These are phyloP conservation scores for Agapornis roseicollis DNA, from an alignment of 2,113 vertebrate species.

Conservation along the genomic window DNA sequence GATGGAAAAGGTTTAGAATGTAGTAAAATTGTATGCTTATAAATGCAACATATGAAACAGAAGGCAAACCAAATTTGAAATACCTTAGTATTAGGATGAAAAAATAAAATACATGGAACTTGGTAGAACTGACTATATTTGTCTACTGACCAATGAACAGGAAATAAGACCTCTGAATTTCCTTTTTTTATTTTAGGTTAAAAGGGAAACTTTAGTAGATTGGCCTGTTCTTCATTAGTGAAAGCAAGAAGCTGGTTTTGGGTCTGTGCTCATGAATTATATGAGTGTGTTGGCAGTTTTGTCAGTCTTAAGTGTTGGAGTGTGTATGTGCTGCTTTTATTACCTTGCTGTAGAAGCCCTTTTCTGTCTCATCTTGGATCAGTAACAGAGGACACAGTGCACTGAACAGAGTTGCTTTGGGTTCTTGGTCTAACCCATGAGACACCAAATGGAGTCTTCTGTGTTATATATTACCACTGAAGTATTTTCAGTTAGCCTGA, in stretches of 20 bases:
- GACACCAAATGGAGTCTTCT: background rate
- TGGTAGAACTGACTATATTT: background rate
- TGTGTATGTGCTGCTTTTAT: background rate
- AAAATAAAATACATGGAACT: background rate
- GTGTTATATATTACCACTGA: background rate
- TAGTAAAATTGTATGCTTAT: background rate
- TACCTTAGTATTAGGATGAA: background rate
- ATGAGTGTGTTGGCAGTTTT: background rate
- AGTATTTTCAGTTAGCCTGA: background rate
- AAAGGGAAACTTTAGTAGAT: background rate
- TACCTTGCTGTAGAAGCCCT: background rate
- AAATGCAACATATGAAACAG: background rate
- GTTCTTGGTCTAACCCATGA: background rate
- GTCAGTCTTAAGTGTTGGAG: background rate
- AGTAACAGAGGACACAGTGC: background rate
- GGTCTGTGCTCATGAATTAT: background rate
- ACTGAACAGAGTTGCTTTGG: background rate
- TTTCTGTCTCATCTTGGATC: background rate
- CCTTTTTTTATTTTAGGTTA: background rate
- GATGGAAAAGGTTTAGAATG: background rate
- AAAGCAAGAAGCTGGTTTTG: background rate
- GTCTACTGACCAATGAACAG: background rate
- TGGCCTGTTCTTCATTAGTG: background rate
- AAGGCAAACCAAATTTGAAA: background rate
- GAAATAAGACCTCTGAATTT: background rate